Percentiles rank a stretch among this genome's conserved stretches.
phyloP scores from a whole-genome alignment of 2,797 vertebrate genomes.

The Chloroceryle amazona region DNA sequence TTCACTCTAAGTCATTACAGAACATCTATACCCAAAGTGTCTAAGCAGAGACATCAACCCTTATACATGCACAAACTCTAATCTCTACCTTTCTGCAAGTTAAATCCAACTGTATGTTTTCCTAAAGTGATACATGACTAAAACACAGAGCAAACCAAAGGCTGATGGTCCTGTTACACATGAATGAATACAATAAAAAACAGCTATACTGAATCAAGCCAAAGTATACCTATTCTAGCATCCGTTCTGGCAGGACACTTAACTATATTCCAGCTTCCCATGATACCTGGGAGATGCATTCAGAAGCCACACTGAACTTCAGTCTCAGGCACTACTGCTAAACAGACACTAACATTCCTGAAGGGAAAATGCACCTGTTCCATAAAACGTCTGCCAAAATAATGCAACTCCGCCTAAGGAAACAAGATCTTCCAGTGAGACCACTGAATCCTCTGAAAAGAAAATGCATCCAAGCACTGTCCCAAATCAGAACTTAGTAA shows the following conservation, averaged over 20 bases:
- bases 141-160: neutral
- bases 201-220: neutral
- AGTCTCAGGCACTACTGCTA: neutral
- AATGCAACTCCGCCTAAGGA: neutral
- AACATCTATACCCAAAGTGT: neutral
- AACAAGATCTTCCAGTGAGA: neutral
- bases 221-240: neutral
- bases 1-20: neutral
- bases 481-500: neutral
- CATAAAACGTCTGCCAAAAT: neutral
- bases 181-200: neutral
- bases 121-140: accelerated
- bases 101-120: neutral
- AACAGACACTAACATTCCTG: neutral
- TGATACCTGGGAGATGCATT: accelerated
- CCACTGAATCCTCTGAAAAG: neutral
- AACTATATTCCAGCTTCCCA: neutral
- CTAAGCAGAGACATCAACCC: neutral
- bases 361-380: neutral
- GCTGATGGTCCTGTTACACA: accelerated
- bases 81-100: neutral
- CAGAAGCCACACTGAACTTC: neutral
- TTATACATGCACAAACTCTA: accelerated
- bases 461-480: neutral
- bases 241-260: neutral